A percentile compares a stretch with the other conserved stretches of the same genome.
Evolutionary conservation across 2,797 vertebrate genomes (phyloP).

Genomic region (Hippoglossus hippoglossus): DNA sequence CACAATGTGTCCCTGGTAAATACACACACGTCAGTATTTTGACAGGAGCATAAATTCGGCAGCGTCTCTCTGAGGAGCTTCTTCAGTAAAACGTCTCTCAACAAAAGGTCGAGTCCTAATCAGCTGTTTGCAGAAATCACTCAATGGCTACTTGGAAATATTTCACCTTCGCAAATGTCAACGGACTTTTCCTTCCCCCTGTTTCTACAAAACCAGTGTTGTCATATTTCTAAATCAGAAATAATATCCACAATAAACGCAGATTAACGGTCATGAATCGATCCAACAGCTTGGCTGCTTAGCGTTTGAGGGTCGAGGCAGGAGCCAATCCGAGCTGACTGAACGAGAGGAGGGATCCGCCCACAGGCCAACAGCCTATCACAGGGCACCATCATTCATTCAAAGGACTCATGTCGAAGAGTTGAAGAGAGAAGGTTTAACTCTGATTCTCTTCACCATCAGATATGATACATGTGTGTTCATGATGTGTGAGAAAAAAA

Average conservation of each 20-base stretch:
- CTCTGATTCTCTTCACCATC: not conserved
- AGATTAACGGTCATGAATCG: not conserved
- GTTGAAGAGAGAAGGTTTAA: not conserved
- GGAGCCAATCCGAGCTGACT: too few relatives aligned
- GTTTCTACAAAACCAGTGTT: not conserved
- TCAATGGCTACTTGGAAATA: slow-evolving; percentile 12
- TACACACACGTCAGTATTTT: too few relatives aligned
- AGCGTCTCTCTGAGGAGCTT: too few relatives aligned
- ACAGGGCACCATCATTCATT: not conserved
- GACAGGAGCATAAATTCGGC: too few relatives aligned
- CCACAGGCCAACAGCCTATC: too few relatives aligned
- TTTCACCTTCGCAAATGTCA: slow-evolving; percentile 46
- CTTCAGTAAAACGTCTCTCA: too few relatives aligned
- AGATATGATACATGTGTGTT: too few relatives aligned
- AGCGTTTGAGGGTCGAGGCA: not conserved
- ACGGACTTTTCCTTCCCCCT: slow-evolving; percentile 11
- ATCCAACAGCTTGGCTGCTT: not conserved
- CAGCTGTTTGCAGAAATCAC: slow-evolving; percentile 39
- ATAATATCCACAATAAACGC: not conserved
- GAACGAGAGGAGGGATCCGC: too few relatives aligned
- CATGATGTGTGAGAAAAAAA: too few relatives aligned
- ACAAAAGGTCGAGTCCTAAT: slow-evolving; percentile 47
- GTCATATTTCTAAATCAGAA: not conserved
- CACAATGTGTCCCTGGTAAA: too few relatives aligned
- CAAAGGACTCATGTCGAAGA: not conserved